A percentile compares a stretch with the other conserved stretches of the same genome.
Evolutionary conservation across 2,113 vertebrate genomes (phyloP).

Genomic region (Holacanthus passer): DNA sequence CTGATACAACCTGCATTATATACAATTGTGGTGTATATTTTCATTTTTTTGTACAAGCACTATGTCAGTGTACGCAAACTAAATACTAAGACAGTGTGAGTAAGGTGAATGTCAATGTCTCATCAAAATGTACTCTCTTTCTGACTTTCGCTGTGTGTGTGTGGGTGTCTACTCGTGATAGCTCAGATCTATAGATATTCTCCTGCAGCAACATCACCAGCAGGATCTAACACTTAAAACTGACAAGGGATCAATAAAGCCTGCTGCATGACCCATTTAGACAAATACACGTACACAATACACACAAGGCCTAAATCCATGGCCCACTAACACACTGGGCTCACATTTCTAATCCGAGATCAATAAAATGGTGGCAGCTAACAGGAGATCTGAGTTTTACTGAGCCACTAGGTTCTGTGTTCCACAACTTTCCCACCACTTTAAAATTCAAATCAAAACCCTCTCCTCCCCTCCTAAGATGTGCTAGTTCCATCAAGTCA

Average conservation of each 20-base stretch:
- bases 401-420: not conserved
- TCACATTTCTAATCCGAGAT: conserved; percentile 65
- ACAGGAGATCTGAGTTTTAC: not conserved
- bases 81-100: not conserved
- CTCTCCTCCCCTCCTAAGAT: not conserved
- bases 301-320: conserved; percentile 34
- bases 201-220: conserved; percentile 42
- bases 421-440: conserved; percentile 22
- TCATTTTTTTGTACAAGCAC: not conserved
- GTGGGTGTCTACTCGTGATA: not conserved
- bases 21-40: not conserved
- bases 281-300: conserved; percentile 11
- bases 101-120: not conserved
- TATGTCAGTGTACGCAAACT: not conserved
- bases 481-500: not conserved
- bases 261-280: conserved; percentile 62
- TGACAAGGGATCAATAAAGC: conserved; percentile 54
- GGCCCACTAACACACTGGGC: conserved; percentile 56
- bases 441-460: not conserved
- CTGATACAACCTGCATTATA: not conserved
- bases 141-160: not conserved
- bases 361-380: conserved; percentile 57
- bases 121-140: not conserved
- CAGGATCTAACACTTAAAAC: conserved; percentile 50
- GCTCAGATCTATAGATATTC: conserved; percentile 33